Base-by-base conservation (phyloP, 2,797 vertebrate genomes). In the Epinephelus awoara region DNA sequence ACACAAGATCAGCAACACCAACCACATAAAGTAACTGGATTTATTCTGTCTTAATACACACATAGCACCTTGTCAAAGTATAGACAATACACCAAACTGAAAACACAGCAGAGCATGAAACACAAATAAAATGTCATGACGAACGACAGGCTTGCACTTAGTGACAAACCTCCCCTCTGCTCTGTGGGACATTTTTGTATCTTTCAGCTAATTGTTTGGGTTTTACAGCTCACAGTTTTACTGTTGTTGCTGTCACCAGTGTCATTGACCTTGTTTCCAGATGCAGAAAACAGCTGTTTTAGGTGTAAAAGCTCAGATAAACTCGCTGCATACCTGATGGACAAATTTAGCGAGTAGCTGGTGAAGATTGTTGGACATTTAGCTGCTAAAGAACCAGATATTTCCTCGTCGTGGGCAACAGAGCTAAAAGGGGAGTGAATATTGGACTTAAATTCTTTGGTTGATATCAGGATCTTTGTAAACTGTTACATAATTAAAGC, bases 1-100 rank as follows among this genome's bases (percentile, higher is more conserved):
- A 44, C 23, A 27, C 38, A 27, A 71, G 72, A 83, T 42, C 66
- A 79, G 67, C 57, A 63, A 65, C 76, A 52, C 23, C 21, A 21
- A 14, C 65, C 50, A 11, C 34, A 21, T n/a, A 19, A 40, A 57
- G 56, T 12, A 2, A 2, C 73, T 67, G 42, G 9, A 52, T 58
- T 44, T 15, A 74, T 67, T 72, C 25, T 46, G 18, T 56, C 52
- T 29, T 51, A 70, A 58, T 40, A 51, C 63, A 67, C 49, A 17
- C 23, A 50, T 23, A 40, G 51, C 42, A 49, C 21, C 38, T 23
- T 15, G 25, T 68, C 1, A 15, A 76, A 57, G 76, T 59, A 70
- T n/a, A 56, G 14, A 61, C 17, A 3, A 12, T 14, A 6, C 54
- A 46, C 17, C 25, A 51, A 72, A 21, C 3, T 54, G 18, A 55